Evolutionary conservation across 2,797 vertebrate genomes (phyloP).

Genomic region (Muscicapa striata): DNA sequence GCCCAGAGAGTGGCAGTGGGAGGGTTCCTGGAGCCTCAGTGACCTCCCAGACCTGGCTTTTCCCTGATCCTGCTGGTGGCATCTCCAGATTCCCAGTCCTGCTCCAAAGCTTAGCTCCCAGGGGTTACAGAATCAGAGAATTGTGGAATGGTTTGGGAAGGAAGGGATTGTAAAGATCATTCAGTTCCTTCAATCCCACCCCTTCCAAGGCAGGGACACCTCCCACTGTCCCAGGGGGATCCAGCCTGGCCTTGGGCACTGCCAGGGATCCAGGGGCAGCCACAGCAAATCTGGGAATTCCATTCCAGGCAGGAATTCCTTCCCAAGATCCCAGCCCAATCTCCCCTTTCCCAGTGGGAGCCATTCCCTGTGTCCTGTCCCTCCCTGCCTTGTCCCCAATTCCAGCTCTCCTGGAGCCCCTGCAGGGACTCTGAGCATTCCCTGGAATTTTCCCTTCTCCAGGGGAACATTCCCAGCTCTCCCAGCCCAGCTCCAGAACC

Average conservation of each 20-base stretch:
- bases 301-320: neutral
- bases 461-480: neutral
- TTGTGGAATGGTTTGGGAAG: neutral
- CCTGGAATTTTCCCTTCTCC: neutral
- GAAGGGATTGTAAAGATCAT: neutral
- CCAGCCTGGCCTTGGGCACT: neutral
- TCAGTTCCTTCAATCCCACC: rapidly evolving
- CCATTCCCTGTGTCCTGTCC: too few species aligned
- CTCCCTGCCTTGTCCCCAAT: too few species aligned
- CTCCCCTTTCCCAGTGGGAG: neutral
- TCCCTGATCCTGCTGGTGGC: neutral
- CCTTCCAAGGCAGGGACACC: rapidly evolving
- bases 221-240: rapidly evolving
- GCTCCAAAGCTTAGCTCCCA: neutral
- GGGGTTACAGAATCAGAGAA: neutral
- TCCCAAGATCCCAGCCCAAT: neutral
- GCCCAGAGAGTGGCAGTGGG: neutral
- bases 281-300: neutral
- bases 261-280: neutral
- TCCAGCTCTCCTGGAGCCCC: neutral
- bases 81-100: rapidly evolving
- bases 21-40: neutral
- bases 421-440: rapidly evolving
- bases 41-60: rapidly evolving
- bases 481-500: neutral